Base-by-base conservation (phyloP, 1,140 invertebrate genomes). In the Monomorium pharaonis region DNA sequence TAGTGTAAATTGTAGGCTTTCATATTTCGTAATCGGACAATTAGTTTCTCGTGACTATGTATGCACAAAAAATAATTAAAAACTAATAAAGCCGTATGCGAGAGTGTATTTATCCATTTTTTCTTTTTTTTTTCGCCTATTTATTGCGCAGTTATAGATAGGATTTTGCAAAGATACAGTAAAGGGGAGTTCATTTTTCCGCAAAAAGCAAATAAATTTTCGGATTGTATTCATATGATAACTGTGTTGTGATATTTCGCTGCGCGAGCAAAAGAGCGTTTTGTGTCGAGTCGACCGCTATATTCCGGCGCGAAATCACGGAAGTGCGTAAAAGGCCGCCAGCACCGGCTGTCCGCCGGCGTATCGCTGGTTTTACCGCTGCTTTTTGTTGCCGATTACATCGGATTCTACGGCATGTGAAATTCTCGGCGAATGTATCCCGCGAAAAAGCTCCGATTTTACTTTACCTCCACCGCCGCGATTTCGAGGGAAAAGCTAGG, bases 361-460 rank as follows among this genome's bases (percentile, higher is more conserved):
- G 44, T 44, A 33, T 21, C 42, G 47, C n/a, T 30, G 42, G n/a
- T 47, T 72, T 72, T 27, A 67, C 16, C n/a, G n/a, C 24, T 51
- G 21, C 30, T 70, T 81, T 81, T 81, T 81, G 42, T 67, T 65
- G 9, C 16, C 76, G 63, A 69, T 81, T 56, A 56, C 65, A 47
- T 24, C 21, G 77, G 16, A 44, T 63, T 0, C 62, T 33, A 16
- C n/a, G 62, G 51, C 37, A 51, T 14, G 27, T 12, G 51, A 58
- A 74, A 58, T 44, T 83, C 18, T 83, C 65, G 3, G n/a, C 30
- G 44, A 49, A 24, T n/a, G n/a, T 16, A 33, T 27, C 16, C 10
- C 9, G 37, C 56, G 33, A 42, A 60, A 60, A 58, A 27, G 21
- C n/a, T 14, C 2, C 44, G 27, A 6, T 37, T n/a, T 37, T 37